Base-by-base conservation (phyloP, 2,113 vertebrate genomes). In the Thamnophis sirtalis region DNA sequence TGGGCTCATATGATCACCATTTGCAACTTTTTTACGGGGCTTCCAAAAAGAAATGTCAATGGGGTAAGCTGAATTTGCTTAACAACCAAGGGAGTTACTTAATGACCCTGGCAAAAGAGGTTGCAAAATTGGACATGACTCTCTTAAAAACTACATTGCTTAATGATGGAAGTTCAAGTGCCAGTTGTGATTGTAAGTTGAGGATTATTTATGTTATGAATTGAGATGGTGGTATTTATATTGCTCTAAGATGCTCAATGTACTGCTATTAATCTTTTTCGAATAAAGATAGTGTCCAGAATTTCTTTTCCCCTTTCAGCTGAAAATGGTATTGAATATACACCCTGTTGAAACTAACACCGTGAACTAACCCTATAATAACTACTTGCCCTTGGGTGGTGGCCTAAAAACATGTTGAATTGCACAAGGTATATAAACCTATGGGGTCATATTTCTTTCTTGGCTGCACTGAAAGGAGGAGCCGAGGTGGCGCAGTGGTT, bases 301-400 rank as follows among this genome's bases (percentile, higher is more conserved):
- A 94, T 68, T 15, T 60, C n/a, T 6, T 89, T 84, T 21, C 38
- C 84, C 24, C 9, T 88, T 88, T 88, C 49, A 26, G 8, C 89
- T 5, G 93, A 54, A 10, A 80, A 9, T n/a, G 88, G 89, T 26
- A 6, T 92, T 93, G 91, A 90, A 63, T 86, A 3, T 93, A 15
- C 90, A 28, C 24, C 15, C 4, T 91, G 92, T 93, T 93, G 33
- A 88, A 91, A 63, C 88, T 90, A 80, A 92, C 33, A 91, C 19
- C 15, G 17, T 89, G 1, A 60, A 43, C 28, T 94, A 92, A 93
- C 5, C 1, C 22, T 11, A 0, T 26, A 91, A 6, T 92, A 90
- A 15, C 56, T 84, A 89, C 3, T 86, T 94, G 87, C 28, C 87
- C 28, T 11, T 63, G 63, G 33, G n/a, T 87, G 50, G 84, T 9